Conservation (phyloP, 2,113 vertebrate species). For the Lasiurus borealis region DNA sequence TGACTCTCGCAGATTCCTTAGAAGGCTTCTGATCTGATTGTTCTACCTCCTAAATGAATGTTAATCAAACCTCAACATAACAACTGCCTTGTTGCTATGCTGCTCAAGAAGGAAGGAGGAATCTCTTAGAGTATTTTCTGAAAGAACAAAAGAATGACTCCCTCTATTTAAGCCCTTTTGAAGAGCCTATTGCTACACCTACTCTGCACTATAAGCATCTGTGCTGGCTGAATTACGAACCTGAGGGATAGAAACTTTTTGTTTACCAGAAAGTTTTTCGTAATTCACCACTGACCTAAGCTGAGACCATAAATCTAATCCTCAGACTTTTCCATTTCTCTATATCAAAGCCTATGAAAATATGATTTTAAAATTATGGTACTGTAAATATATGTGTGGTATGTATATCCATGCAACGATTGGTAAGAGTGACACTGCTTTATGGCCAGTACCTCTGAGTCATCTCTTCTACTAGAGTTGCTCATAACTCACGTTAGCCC, state of each 20-base stretch:
- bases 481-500: neutral
- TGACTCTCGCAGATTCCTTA: neutral
- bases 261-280: neutral
- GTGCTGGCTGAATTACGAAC: neutral
- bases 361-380: neutral
- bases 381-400: neutral
- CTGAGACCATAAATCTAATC: neutral
- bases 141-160: neutral
- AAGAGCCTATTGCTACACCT: neutral
- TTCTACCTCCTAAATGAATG: neutral
- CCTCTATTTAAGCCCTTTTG: neutral
- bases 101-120: neutral
- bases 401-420: neutral
- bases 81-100: neutral
- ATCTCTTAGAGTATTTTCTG: neutral
- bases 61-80: neutral
- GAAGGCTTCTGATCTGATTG: neutral
- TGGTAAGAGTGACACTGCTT: neutral
- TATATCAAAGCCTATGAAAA: neutral
- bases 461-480: neutral
- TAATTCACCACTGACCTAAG: neutral
- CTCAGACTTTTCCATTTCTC: neutral
- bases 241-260: neutral
- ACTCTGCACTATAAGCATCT: neutral
- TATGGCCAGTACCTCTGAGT: neutral